Conservation (phyloP, 2,797 vertebrate species). For the Hylomyscus alleni region DNA sequence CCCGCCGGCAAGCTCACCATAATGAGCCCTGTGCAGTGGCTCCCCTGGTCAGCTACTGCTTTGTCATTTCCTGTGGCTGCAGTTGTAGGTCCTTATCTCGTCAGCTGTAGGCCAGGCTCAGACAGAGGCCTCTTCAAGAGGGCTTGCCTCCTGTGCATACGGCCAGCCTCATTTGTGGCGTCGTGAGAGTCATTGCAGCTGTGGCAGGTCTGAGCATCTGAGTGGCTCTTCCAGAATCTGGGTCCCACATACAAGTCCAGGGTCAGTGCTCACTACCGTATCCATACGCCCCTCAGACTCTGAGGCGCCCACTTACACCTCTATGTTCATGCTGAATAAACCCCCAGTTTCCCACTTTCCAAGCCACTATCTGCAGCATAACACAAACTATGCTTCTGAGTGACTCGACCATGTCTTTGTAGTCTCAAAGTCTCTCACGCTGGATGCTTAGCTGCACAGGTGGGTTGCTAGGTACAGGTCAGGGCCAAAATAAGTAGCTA, state of each 20-base stretch:
- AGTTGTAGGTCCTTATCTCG: slow-evolving; percentile 76
- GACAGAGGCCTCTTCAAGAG: slow-evolving; percentile 50
- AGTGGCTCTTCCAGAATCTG: slow-evolving; percentile 14
- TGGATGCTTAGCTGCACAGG: background rate
- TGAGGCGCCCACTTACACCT: background rate
- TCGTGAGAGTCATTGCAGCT: slow-evolving; percentile 31
- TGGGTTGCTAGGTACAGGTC: background rate
- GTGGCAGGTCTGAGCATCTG: background rate
- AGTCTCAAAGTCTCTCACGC: background rate
- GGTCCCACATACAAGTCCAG: background rate
- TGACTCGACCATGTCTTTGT: background rate
- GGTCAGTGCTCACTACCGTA: background rate
- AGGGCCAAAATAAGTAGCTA: background rate
- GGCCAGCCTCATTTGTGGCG: slow-evolving; percentile 56
- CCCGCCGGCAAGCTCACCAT: slow-evolving; percentile 64
- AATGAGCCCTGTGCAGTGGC: slow-evolving; percentile 63
- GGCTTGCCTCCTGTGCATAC: slow-evolving; percentile 10
- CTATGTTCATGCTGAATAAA: background rate
- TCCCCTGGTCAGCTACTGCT: slow-evolving; percentile 72
- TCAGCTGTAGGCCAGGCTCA: slow-evolving; percentile 58
- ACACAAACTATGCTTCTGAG: background rate
- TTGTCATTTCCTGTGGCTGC: slow-evolving; percentile 81
- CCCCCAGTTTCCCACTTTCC: background rate
- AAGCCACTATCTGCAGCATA: slow-evolving; percentile 10
- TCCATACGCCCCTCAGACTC: background rate